Percentiles rank a stretch among this genome's conserved stretches.
Conservation (phyloP, 30 jellyfish, hydroid and myxozoan genomes). For the Phacellophora camtschatica region DNA sequence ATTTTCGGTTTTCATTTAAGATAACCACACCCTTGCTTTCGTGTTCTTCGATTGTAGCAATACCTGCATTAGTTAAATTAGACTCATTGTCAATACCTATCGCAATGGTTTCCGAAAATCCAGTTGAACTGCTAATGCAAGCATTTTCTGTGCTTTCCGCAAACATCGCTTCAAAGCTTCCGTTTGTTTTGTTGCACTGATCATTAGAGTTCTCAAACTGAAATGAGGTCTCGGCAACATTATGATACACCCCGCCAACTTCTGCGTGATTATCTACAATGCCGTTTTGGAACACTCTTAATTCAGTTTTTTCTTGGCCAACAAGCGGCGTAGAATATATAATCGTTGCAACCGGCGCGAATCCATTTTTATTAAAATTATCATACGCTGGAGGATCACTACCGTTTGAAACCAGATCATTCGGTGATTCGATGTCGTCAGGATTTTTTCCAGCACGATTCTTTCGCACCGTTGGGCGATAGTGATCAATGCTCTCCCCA, state of each 20-base stretch:
- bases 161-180: constrained; percentile 29
- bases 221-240: constrained; percentile 42
- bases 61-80: neutral
- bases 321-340: constrained; percentile 32
- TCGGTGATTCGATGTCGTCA: constrained; percentile 48
- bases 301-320: constrained; percentile 38
- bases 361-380: neutral
- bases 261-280: neutral
- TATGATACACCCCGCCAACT: constrained; percentile 29
- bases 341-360: constrained; percentile 32
- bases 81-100: neutral
- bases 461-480: constrained; percentile 40
- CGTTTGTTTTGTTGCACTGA: constrained; percentile 1
- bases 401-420: constrained; percentile 8
- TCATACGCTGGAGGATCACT: constrained; percentile 7
- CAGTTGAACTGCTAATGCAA: neutral
- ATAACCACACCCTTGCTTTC: neutral
- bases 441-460: constrained; percentile 54
- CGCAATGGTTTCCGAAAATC: neutral
- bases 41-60: neutral
- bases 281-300: constrained; percentile 31
- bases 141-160: neutral
- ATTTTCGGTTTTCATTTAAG: neutral
- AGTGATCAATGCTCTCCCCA: constrained; percentile 24
- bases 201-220: constrained; percentile 14